Evolutionary conservation across 64 coral and sea anemone genomes (phyloP).

Genomic region (Porites lutea): DNA sequence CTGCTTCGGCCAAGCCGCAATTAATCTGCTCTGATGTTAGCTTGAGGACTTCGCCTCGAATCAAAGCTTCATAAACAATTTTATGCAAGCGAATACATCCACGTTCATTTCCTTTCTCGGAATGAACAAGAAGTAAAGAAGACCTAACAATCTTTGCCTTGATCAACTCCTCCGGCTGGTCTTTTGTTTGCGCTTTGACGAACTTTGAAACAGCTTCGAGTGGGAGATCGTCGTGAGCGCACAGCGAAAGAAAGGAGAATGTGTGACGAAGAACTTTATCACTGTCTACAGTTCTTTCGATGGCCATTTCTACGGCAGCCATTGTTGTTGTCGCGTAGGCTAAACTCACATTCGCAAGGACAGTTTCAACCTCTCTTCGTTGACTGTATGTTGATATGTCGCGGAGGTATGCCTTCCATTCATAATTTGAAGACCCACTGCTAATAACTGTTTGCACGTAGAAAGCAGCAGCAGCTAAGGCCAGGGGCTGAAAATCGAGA

Average conservation of each 20-base stretch:
- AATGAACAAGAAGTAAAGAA: conserved; percentile 28
- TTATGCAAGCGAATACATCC: conserved; percentile 29
- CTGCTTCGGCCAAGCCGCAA: not conserved
- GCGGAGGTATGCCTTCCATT: conserved; percentile 41
- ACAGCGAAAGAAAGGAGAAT: conserved; percentile 46
- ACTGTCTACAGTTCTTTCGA: conserved; percentile 20
- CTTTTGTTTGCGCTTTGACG: not conserved
- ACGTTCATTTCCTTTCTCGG: not conserved
- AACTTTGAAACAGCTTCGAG: conserved; percentile 53
- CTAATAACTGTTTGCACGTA: not conserved
- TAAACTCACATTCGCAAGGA: conserved; percentile 1
- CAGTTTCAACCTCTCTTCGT: conserved; percentile 26
- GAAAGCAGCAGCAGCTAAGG: not conserved
- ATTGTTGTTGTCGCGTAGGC: conserved; percentile 56
- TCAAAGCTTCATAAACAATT: conserved; percentile 27
- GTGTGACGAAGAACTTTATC: conserved; percentile 21
- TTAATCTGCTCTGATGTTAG: not conserved
- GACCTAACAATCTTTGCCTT: conserved; percentile 17
- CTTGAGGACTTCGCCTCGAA: not conserved
- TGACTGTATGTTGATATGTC: conserved; percentile 30
- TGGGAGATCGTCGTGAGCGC: conserved; percentile 29
- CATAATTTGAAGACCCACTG: not conserved
- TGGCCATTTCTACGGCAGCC: conserved; percentile 39
- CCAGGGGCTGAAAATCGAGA: conserved; percentile 17
- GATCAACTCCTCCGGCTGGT: conserved; percentile 34